phyloP scores from a whole-genome alignment of 2,888 invertebrate genomes.

The Nymphalis c-album region DNA sequence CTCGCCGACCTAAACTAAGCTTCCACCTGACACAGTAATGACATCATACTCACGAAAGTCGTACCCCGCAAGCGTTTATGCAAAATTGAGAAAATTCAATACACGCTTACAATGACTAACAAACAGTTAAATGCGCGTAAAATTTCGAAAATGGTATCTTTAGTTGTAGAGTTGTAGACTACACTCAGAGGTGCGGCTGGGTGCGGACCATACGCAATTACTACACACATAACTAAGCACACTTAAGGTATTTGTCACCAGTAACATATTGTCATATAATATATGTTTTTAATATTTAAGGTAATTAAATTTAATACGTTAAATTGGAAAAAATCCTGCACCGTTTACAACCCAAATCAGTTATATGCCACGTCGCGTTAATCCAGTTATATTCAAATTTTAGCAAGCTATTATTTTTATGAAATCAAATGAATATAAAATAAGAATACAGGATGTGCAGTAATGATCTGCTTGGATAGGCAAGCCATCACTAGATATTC shows the following conservation, averaged over 20 bases:
- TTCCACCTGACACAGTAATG: conserved; percentile 42
- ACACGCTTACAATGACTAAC: conserved; percentile 16
- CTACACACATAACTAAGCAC: neutral
- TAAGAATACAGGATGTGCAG: conserved; percentile 43
- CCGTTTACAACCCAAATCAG: neutral
- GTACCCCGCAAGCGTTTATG: conserved; percentile 36
- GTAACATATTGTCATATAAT: neutral
- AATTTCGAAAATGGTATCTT: conserved; percentile 21
- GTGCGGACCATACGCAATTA: conserved; percentile 29
- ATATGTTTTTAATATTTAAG: neutral
- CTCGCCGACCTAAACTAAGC: conserved; percentile 39
- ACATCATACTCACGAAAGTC: conserved; percentile 47
- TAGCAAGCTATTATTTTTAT: conserved; percentile 2
- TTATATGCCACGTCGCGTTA: neutral
- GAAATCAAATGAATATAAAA: conserved; percentile 4
- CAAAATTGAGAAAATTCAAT: conserved; percentile 20
- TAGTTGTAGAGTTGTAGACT: conserved; percentile 6
- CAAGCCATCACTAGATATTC: conserved; percentile 53
- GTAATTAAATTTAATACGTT: conserved; percentile 11
- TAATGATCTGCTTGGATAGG: conserved; percentile 52
- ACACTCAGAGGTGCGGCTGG: conserved; percentile 27
- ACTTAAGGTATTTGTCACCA: conserved; percentile 22
- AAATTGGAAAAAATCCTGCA: neutral
- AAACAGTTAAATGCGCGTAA: conserved; percentile 11
- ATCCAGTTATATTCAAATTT: too few relatives aligned